Evolutionary conservation across 92 coral and sea anemone species (phyloP).

Genomic region (Actinostola sp.): DNA sequence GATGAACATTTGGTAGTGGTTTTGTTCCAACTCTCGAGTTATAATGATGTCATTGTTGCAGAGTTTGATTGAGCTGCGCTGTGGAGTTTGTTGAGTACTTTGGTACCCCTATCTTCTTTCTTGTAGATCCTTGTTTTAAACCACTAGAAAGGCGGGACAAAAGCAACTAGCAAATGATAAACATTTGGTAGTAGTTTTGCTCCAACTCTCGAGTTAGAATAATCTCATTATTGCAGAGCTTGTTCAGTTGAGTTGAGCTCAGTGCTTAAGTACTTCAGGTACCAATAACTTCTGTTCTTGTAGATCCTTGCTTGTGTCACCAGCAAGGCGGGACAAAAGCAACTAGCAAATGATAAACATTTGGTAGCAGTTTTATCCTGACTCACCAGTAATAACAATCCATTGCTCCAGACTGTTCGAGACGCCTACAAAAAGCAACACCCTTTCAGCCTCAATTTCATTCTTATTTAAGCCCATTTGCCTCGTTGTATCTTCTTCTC

Average conservation of each 20-base stretch:
- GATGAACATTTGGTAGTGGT: slow-evolving; percentile 77
- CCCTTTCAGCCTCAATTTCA: too few relatives aligned
- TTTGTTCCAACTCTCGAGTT: slow-evolving; percentile 46
- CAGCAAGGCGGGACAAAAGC: too few relatives aligned
- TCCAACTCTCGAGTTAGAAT: slow-evolving; percentile 31
- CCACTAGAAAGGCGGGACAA: slow-evolving; percentile 86
- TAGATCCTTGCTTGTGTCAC: too few relatives aligned
- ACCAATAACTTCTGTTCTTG: neutral
- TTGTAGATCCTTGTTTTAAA: neutral
- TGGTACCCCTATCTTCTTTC: neutral
- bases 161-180: slow-evolving; percentile 99
- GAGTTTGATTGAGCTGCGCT: neutral
- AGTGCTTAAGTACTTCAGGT: neutral
- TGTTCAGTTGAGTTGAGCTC: neutral
- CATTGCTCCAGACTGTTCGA: too few relatives aligned
- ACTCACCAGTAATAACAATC: too few relatives aligned
- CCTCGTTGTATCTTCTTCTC: too few relatives aligned
- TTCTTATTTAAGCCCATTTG: too few relatives aligned
- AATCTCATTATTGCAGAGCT: neutral
- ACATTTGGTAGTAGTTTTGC: slow-evolving; percentile 81
- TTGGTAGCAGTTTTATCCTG: too few relatives aligned
- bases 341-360: too few relatives aligned
- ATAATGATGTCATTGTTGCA: neutral
- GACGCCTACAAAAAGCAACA: too few relatives aligned
- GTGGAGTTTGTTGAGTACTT: neutral